Base-by-base conservation (phyloP, 2,113 vertebrate species). In the Aptenodytes forsteri region DNA sequence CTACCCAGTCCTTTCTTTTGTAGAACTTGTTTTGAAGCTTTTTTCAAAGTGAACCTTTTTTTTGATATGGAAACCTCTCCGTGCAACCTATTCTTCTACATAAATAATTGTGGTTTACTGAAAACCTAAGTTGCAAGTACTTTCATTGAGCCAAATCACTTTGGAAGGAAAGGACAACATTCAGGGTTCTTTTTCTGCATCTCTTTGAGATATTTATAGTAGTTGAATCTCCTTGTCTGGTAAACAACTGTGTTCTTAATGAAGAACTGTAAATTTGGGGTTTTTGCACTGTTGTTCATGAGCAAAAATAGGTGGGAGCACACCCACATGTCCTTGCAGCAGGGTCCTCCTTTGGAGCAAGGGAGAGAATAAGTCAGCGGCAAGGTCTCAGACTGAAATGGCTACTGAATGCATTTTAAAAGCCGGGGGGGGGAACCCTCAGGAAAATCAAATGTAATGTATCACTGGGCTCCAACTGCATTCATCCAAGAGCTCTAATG, bases 351-450 rank as follows among this genome's bases (percentile, higher is more conserved):
- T 34, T 21, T 6, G 12, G 25, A 69, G 13, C 55, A 61, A 47
- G 23, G 85, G 44, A 55, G 32, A n/a, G 25, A 27, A 3, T 10
- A 9, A 13, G 14, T 19, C 21, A 23, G 23, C 9, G 55, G 19
- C 50, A n/a, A 26, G 23, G 23, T 25, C 27, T 49, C 21, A 9
- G 5, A 25, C 0, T 15, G 21, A 14, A 62, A 14, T n/a, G 49
- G 26, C 38, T 56, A 0, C 66, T 38, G 56, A 54, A 77, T 19
- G 34, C 18, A 4, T 76, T 71, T 52, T 47, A 32, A 38, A 25
- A 22, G 36, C 15, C 2, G 1, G 5, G 1, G 8, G 6, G 26
- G 7, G 6, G 46, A 55, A 30, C 12, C 4, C 32, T 30, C 9
- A 15, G 55, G 65, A 46, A 73, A 64, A 69, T 59, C 5, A 27